Base-by-base conservation (phyloP, 1,140 invertebrate genomes). In the Mercenaria mercenaria region DNA sequence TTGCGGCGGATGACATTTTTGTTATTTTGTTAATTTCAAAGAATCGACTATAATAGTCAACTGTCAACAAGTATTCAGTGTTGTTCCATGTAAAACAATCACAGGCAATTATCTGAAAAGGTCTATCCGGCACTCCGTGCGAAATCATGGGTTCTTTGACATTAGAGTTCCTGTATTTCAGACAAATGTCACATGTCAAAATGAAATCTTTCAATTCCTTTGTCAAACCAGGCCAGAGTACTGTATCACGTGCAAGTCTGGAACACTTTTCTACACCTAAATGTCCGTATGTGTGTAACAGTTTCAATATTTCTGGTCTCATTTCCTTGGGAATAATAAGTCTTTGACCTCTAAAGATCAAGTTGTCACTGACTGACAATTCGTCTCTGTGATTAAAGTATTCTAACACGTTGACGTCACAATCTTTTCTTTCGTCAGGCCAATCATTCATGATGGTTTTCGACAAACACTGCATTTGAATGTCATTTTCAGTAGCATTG, bases 341-440 rank as follows among this genome's bases (percentile, higher is more conserved):
- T 59, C 52, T 29, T 29, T 69, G n/a, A 69, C 29, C 29, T 77
- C 59, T 87, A 6, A 77, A 34, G 39, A 87, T 77, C 13, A 92
- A 18, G 26, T 82, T 88, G 61, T 93, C 83, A 67, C 37, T 29
- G 43, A 79, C 32, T 26, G 85, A n/a, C 0, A 93, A 64, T 86
- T 92, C 90, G 52, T 93, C 92, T 77, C 91, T 74, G n/a, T 88
- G 20, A 37, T 41, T 77, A 61, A 74, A 92, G n/a, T 79, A 90
- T 39, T 34, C 37, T 37, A 50, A 34, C 13, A 88, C 20, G 23
- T 39, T 56, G 37, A n/a, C 32, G 20, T 56, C 41, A 29, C 47
- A 52, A 20, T 91, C 41, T 37, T 26, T 64, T 6, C 43, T 32
- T n/a, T n/a, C 41, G 18, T 88, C 43, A 64, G 90, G 87, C 69